Base-by-base conservation (phyloP, 1,140 invertebrate genomes). In the Zophobas morio region DNA sequence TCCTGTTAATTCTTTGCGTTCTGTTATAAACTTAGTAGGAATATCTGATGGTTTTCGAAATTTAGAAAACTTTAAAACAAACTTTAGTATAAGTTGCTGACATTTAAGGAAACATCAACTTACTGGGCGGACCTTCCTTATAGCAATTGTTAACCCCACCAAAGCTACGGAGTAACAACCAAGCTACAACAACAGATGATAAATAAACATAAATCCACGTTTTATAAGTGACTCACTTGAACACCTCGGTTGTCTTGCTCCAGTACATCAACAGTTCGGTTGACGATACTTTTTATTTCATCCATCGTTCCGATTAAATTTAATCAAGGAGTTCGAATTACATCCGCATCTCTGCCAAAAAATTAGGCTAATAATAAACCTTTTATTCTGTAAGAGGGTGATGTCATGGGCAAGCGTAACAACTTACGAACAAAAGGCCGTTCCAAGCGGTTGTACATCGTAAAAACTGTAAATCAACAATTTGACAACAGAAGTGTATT, bases 51-150 rank as follows among this genome's bases (percentile, higher is more conserved):
- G 88, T 57, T 83, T 87, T 74, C 82, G 86, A 81, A 89, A 90
- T 80, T 85, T 88, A 75, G 86, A 85, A 79, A 89, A 87, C 88
- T 89, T 66, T 6, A 86, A 83, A 76, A 53, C n/a, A 42, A 1
- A 42, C 57, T 76, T 75, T 32, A 34, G n/a, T 3, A 35, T 6
- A 75, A 78, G 20, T 54, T 6, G 1, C 1, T 4, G 73, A 37
- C 63, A 57, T 80, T 79, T 46, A 42, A 75, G 40, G 8, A 81
- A 80, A 74, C 54, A 73, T 74, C 34, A 42, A 89, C 87, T 83
- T 86, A 90, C 89, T 40, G 89, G 89, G 82, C 87, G 85, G 36
- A 89, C 88, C 86, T 84, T 87, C 63, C 88, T 85, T 32, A 89
- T 77, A 35, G 89, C 88, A 51, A 86, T 74, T 35, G 87, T 80